phyloP scores from a whole-genome alignment of 2,113 vertebrate species.

The Etia nguti region DNA sequence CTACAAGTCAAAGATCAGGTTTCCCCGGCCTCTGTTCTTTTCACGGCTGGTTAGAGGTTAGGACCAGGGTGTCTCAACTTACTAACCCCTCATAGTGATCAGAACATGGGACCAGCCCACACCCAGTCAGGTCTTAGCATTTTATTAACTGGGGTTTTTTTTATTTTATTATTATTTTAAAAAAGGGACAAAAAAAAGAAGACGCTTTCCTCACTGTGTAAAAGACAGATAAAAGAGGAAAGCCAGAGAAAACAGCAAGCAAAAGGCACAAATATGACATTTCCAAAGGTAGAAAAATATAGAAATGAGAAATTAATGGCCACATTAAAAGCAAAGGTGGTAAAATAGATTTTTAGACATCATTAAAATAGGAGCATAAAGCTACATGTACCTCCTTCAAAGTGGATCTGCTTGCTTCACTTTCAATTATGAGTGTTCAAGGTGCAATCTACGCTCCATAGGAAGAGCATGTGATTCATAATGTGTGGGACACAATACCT shows the following conservation, averaged over 20 bases:
- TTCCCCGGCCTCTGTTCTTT: conserved; percentile 62
- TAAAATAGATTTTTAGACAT: background rate
- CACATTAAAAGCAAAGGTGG: background rate
- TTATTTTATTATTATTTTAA: fast-evolving
- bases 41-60: conserved; percentile 62
- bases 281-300: background rate
- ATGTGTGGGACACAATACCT: conserved; percentile 59
- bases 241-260: background rate
- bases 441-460: conserved; percentile 45
- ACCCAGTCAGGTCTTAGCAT: conserved; percentile 6
- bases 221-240: background rate
- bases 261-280: background rate
- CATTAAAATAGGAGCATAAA: conserved; percentile 28
- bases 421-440: conserved; percentile 42
- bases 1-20: conserved; percentile 69
- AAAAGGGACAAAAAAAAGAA: conserved; percentile 11
- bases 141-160: conserved; percentile 6
- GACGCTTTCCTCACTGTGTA: background rate
- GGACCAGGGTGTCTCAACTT: conserved; percentile 55
- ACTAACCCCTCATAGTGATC: conserved; percentile 45
- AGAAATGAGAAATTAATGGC: background rate
- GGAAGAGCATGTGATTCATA: conserved; percentile 53
- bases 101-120: conserved; percentile 44
- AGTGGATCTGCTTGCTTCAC: conserved; percentile 23
- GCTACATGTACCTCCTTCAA: conserved; percentile 27